Conservation (phyloP, 2,113 vertebrate genomes). For the Thamnaconus septentrionalis region DNA sequence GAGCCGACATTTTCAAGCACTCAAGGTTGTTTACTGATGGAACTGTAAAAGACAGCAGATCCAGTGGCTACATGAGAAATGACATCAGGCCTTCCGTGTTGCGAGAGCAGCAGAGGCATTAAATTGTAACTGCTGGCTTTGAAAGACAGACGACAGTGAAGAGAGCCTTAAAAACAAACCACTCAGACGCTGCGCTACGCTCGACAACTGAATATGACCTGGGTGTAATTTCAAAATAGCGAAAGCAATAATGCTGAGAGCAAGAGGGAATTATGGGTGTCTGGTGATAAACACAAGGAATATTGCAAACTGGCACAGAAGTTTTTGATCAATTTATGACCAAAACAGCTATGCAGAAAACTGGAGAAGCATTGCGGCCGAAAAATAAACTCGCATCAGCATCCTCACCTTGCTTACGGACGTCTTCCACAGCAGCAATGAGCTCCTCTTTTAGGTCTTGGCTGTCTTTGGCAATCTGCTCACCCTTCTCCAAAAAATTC, state of each 20-base stretch:
- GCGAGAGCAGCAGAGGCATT: too few relatives aligned
- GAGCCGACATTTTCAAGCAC: too few relatives aligned
- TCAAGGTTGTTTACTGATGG: too few relatives aligned
- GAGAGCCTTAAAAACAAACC: constrained; percentile 5
- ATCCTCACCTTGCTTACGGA: constrained; percentile 92
- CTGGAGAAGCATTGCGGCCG: too few relatives aligned
- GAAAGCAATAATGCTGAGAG: constrained; percentile 5
- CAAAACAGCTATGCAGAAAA: too few relatives aligned
- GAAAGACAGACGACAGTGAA: background rate
- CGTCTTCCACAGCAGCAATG: constrained; percentile 93
- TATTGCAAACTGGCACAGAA: background rate
- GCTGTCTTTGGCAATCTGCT: constrained; percentile 97
- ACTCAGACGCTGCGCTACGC: background rate
- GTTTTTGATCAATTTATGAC: too few relatives aligned
- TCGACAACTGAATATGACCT: background rate
- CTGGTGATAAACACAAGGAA: background rate
- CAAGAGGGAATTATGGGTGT: background rate
- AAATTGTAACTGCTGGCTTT: too few relatives aligned
- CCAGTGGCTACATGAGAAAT: too few relatives aligned
- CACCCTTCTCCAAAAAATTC: constrained; percentile 97
- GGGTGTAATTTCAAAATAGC: background rate
- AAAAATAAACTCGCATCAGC: too few relatives aligned
- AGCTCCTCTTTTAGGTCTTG: constrained; percentile 97
- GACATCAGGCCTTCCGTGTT: too few relatives aligned
- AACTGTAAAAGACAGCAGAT: too few relatives aligned